Evolutionary conservation across 2,797 vertebrate genomes (phyloP), one percentile per base, ranked within the genome.

Genomic region (Cyprinella venusta): DNA sequence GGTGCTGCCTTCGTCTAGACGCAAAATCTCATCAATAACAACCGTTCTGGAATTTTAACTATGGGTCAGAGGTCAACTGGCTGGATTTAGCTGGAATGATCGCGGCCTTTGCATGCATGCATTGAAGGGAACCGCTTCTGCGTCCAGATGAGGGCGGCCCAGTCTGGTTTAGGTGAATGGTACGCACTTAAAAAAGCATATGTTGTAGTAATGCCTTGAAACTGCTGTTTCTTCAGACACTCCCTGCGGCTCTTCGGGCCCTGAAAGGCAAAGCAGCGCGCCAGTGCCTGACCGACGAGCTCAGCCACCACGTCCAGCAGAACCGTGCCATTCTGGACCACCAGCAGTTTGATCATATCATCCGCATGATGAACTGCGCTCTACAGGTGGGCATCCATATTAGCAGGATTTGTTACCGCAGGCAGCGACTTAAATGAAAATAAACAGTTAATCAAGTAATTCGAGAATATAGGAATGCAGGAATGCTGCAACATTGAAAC

Each of bases 361-460:
- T 98, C 85, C 95, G 97, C 72, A 97, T 99, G 97, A 99, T 99
- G 95, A 99, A 99, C 91, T 99, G 98, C 87, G 96, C 97, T 76
- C 93, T 99, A 50, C 98, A 99, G 97, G 98, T 99, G 76, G 87
- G 91, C 85, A 21, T 75, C 7, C 6, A 8, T 67, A 38, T 75
- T 42, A 38, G 15, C n/a, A 64, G 9, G 42, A 67, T 81, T 76
- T 42, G 65, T 8, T 45, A 40, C 26, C 30, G 21, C 13, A 48
- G 45, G 4, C 13, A 52, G 40, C n/a, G 19, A 33, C 26, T 10
- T 38, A 16, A 26, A 38, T 15, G 45, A 21, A 54, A 26, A 54
- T 21, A 40, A 45, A n/a, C 48, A 40, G 56, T 63, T 70, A 24
- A 56, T 72, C 40, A 72, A 30, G 26, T 59, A 3, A 71, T 30